These are phyloP conservation scores for Dicranocentrus wangi DNA, from an alignment of 2,888 invertebrate genomes.

Conservation along the genomic window DNA sequence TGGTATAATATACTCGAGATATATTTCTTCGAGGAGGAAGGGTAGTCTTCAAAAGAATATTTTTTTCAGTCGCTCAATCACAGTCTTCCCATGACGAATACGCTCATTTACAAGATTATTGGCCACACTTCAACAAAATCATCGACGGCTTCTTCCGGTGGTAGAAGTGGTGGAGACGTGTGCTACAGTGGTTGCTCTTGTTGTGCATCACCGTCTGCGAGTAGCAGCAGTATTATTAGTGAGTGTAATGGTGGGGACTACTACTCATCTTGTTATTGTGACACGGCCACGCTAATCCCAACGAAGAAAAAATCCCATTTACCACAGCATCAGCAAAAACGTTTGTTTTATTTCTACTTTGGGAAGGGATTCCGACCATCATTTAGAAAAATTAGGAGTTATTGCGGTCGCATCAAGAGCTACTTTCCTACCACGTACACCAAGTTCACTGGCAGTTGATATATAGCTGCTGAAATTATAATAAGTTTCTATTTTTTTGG, in stretches of 20 bases:
- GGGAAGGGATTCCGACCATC: conserved; percentile 38
- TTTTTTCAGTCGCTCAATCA: conserved; percentile 36
- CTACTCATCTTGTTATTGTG: conserved; percentile 23
- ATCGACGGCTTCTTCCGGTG: conserved; percentile 43
- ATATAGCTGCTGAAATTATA: background rate
- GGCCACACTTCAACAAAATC: conserved; percentile 55
- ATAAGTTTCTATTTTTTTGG: background rate
- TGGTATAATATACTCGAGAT: background rate
- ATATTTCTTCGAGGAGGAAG: background rate
- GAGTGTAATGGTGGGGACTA: conserved; percentile 33
- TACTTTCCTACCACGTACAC: conserved; percentile 55
- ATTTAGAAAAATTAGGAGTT: conserved; percentile 41
- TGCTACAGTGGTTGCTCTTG: conserved; percentile 7
- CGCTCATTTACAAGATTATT: conserved; percentile 55
- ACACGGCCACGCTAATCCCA: conserved; percentile 39
- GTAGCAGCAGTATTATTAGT: background rate
- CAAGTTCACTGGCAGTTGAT: conserved; percentile 45
- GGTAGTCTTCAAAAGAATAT: conserved; percentile 6
- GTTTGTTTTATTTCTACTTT: conserved; percentile 42
- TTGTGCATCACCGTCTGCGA: conserved; percentile 2
- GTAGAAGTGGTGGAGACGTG: conserved; percentile 24
- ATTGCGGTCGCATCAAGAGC: conserved; percentile 38
- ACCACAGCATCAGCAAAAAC: conserved; percentile 22
- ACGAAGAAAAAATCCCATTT: conserved; percentile 41
- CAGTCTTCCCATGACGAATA: conserved; percentile 63